Conservation (phyloP, 2,888 invertebrate genomes). For the Drosophila formosana region DNA sequence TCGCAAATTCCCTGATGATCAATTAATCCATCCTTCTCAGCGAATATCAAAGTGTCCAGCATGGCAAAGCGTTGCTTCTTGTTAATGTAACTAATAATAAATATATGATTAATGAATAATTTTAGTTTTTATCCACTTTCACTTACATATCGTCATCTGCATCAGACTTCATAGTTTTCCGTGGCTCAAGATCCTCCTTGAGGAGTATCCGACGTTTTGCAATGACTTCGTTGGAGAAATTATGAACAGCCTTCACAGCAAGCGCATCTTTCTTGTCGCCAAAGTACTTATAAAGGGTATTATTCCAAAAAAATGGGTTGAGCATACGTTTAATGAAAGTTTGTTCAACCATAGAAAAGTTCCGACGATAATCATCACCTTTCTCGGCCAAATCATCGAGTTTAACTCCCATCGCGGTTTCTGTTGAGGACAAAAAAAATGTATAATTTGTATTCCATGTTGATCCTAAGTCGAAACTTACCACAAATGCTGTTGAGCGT, state of each 20-base stretch:
- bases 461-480: slow-evolving; percentile 33
- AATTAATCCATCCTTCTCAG: slow-evolving; percentile 73
- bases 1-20: slow-evolving; percentile 87
- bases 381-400: slow-evolving; percentile 75
- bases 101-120: background rate
- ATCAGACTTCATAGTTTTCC: background rate
- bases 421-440: slow-evolving; percentile 36
- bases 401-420: slow-evolving; percentile 80
- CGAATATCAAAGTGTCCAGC: slow-evolving; percentile 74
- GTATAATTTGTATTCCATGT: background rate
- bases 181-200: slow-evolving; percentile 36
- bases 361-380: slow-evolving; percentile 73
- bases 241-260: slow-evolving; percentile 65
- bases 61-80: slow-evolving; percentile 76
- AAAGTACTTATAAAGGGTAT: slow-evolving; percentile 60
- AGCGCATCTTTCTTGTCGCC: slow-evolving; percentile 48
- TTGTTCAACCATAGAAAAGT: slow-evolving; percentile 71
- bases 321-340: slow-evolving; percentile 63
- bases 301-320: slow-evolving; percentile 65
- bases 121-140: no score
- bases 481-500: slow-evolving; percentile 81
- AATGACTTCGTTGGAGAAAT: slow-evolving; percentile 79
- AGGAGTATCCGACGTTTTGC: slow-evolving; percentile 71
- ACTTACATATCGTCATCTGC: slow-evolving; percentile 43
- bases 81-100: slow-evolving; percentile 45